These are phyloP conservation scores for Smutsia temminckii DNA, from an alignment of 2,797 vertebrate genomes.

Conservation along the genomic window DNA sequence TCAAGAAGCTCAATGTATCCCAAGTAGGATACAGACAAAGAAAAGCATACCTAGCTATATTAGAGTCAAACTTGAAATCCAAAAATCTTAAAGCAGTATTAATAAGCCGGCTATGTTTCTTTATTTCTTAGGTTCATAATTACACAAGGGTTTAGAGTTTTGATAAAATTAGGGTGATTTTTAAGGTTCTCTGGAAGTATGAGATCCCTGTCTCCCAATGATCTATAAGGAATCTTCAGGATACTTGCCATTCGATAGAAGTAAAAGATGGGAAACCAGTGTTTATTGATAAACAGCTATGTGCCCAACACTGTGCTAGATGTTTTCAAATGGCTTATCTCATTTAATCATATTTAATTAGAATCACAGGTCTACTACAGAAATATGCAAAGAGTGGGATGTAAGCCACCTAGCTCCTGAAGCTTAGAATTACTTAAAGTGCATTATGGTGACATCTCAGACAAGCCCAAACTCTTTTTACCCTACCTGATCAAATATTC, in stretches of 20 bases:
- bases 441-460: constrained; percentile 80
- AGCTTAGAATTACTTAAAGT: constrained; percentile 77
- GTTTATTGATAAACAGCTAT: constrained; percentile 36
- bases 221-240: neutral
- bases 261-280: neutral
- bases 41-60: neutral
- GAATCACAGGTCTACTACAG: constrained; percentile 37
- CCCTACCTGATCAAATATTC: constrained; percentile 83
- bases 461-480: constrained; percentile 80
- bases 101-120: neutral
- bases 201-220: neutral
- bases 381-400: neutral
- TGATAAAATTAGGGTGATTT: neutral
- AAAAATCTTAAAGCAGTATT: neutral
- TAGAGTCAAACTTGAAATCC: neutral
- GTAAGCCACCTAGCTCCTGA: constrained; percentile 47
- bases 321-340: constrained; percentile 42
- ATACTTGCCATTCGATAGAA: neutral
- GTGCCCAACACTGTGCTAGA: neutral
- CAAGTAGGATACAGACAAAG: neutral
- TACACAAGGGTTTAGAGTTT: neutral
- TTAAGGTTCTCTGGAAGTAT: neutral
- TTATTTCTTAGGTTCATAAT: neutral
- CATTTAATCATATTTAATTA: constrained; percentile 56
- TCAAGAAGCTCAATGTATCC: neutral